phyloP scores from a whole-genome alignment of 2,113 vertebrate genomes.

The Symphodus melops region DNA sequence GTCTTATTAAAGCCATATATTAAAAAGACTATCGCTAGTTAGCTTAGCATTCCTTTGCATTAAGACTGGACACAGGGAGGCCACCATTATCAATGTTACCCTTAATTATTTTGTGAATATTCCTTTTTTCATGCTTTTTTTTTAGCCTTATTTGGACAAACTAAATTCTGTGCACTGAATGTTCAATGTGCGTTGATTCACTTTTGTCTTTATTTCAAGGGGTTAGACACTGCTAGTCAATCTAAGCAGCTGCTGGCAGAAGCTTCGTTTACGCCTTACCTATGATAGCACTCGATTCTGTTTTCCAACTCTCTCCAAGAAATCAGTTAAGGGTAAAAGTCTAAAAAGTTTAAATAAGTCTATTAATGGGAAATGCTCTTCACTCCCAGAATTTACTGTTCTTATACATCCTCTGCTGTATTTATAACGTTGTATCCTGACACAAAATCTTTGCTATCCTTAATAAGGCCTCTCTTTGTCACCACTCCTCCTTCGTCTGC shows the following conservation, averaged over 20 bases:
- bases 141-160: not conserved
- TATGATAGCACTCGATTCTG: not conserved
- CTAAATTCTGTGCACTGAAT: too few species aligned
- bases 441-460: constrained; percentile 21
- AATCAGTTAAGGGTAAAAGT: not conserved
- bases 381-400: not conserved
- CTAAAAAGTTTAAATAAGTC: not conserved
- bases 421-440: constrained; percentile 2
- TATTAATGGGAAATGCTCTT: not conserved
- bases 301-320: not conserved
- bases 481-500: constrained; percentile 14
- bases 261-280: not conserved
- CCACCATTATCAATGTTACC: not conserved
- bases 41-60: not conserved
- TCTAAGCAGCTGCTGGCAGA: not conserved
- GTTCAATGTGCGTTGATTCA: not conserved
- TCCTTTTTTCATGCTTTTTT: not conserved
- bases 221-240: too few species aligned
- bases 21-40: not conserved
- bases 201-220: too few species aligned
- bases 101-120: not conserved
- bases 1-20: too few species aligned
- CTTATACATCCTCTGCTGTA: not conserved
- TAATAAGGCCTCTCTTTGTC: constrained; percentile 10
- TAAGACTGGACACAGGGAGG: not conserved